Conservation (phyloP, 2,797 vertebrate genomes). For the Pampus argenteus region DNA sequence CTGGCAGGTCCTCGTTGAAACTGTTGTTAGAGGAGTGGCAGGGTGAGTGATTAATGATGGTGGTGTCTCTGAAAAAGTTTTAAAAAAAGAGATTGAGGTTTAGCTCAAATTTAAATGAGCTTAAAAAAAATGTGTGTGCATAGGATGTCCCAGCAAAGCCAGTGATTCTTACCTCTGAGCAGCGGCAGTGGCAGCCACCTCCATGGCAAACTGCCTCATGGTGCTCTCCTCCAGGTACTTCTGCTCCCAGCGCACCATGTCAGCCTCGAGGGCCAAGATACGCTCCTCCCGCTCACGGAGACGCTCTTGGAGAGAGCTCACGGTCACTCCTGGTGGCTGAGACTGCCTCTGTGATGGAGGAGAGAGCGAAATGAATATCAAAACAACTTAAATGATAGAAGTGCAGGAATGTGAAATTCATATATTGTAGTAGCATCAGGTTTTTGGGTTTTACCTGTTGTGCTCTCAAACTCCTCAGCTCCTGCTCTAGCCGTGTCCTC, state of each 20-base stretch:
- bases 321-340: conserved; percentile 61
- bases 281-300: conserved; percentile 95
- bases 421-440: background rate
- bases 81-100: conserved; percentile 24
- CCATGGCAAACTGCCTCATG: conserved; percentile 99
- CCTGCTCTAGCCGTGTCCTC: conserved; percentile 94
- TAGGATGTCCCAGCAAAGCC: background rate
- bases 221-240: conserved; percentile 98
- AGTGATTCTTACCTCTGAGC: conserved; percentile 86
- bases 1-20: conserved; percentile 93
- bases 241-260: conserved; percentile 99
- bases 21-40: conserved; percentile 95
- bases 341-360: conserved; percentile 76
- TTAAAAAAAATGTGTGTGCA: background rate
- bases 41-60: conserved; percentile 97
- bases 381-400: background rate
- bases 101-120: conserved; percentile 12
- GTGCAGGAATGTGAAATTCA: background rate
- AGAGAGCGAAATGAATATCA: background rate
- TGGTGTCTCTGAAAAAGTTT: conserved; percentile 79
- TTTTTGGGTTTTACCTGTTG: conserved; percentile 88
- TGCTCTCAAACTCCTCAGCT: conserved; percentile 92
- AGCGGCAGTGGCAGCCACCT: conserved; percentile 94
- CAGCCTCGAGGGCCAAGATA: conserved; percentile 95
- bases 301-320: conserved; percentile 89